Base-by-base conservation (phyloP, 1,140 invertebrate genomes). In the Aphidius ervi region DNA sequence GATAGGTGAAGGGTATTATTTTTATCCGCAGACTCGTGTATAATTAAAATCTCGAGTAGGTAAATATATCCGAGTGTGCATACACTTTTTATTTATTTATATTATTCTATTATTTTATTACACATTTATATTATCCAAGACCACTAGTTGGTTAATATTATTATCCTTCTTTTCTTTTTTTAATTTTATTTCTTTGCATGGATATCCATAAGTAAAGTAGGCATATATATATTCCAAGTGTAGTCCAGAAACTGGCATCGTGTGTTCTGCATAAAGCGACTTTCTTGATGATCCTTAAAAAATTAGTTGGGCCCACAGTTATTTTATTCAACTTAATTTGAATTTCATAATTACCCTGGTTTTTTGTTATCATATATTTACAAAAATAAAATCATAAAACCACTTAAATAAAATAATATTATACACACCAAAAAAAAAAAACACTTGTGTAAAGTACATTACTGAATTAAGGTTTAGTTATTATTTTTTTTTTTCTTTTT, bases 1-100 rank as follows among this genome's bases (percentile, higher is more conserved):
- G 61, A 65, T 63, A 65, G 58, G 54, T 58, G 40, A 37, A 54
- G 50, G 40, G 64, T 63, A 63, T 66, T 66, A 63, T 63, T 63
- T 63, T 66, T 66, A 66, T 66, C 59, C 65, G 62, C 62, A 65
- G 61, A 65, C 61, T 63, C 56, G 58, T 61, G 60, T 52, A 65
- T 78, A 79, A 79, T 79, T 79, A 79, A 79, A 78, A 78, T 75
- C 77, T 77, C 75, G 77, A 78, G 77, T 78, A 77, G 75, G 75
- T 80, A 78, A 78, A 78, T 80, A 31, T 31, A 80, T 78, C 75
- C 71, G 72, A 74, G 74, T 76, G 74, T 66, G 65, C 57, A 56
- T 42, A 48, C 57, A 49, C 50, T 55, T 62, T 59, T 40, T 46
- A 46, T 46, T 56, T 46, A 23, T 55, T 31, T 31, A 31, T 43